Evolutionary conservation across 2,888 invertebrate genomes (phyloP).

Genomic region (Pyralis farinalis): DNA sequence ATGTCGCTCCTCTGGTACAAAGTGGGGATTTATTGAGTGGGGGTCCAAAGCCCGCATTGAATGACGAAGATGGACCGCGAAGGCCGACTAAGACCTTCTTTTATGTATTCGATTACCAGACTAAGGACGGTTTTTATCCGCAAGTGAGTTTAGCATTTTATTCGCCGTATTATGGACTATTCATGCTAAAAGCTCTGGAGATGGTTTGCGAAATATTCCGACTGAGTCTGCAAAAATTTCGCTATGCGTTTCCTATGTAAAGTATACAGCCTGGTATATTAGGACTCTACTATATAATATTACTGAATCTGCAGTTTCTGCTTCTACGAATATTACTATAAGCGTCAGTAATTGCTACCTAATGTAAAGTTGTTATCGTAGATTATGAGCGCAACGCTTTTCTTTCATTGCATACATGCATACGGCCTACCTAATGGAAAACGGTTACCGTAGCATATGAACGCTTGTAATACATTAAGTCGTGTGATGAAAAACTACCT

Average conservation of each 20-base stretch:
- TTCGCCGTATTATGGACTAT: neutral
- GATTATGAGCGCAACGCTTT: too few species aligned
- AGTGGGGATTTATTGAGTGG: slow-evolving; percentile 90
- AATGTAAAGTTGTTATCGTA: too few species aligned
- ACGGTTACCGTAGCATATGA: too few species aligned
- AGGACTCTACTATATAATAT: neutral
- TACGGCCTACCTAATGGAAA: too few species aligned
- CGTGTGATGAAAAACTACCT: too few species aligned
- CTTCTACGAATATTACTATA: too few species aligned
- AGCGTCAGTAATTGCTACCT: too few species aligned
- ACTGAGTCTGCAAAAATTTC: neutral
- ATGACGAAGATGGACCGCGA: slow-evolving; percentile 72
- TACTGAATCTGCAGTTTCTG: neutral
- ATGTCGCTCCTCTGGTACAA: slow-evolving; percentile 94
- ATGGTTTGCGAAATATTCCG: neutral
- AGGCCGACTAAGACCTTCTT: slow-evolving; percentile 91
- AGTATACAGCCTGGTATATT: neutral
- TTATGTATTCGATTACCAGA: slow-evolving; percentile 96
- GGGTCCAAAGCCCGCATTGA: slow-evolving; percentile 81
- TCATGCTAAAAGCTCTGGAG: neutral
- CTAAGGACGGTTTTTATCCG: slow-evolving; percentile 93
- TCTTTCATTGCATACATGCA: too few species aligned
- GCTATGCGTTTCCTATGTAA: neutral
- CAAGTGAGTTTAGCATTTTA: slow-evolving; percentile 79
- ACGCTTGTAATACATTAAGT: too few species aligned